Evolutionary conservation across 2,888 invertebrate genomes (phyloP).

Genomic region (Himalopsyche anomala): DNA sequence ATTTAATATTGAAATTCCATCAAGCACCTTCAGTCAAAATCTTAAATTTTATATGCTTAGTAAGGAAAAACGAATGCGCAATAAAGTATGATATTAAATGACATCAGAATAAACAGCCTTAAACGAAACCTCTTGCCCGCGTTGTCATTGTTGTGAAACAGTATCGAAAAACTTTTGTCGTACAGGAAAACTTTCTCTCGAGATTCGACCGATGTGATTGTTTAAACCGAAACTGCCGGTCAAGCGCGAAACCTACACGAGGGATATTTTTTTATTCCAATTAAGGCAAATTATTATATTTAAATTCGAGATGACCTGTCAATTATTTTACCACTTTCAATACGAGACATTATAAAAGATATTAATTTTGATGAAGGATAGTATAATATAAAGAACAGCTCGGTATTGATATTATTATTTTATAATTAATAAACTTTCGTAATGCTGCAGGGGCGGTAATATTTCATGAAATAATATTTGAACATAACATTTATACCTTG

Average conservation of each 20-base stretch:
- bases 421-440: too few relatives aligned
- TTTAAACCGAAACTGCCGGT: constrained; percentile 16
- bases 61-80: not conserved
- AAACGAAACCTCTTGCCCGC: constrained; percentile 29
- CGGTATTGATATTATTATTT: too few relatives aligned
- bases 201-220: constrained; percentile 34
- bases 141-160: constrained; percentile 32
- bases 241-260: constrained; percentile 6
- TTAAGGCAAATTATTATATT: constrained; percentile 9
- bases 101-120: constrained; percentile 32
- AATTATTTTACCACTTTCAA: not conserved
- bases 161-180: constrained; percentile 44
- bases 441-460: too few relatives aligned
- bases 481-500: too few relatives aligned
- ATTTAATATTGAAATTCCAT: too few relatives aligned
- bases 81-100: not conserved
- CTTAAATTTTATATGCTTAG: too few relatives aligned
- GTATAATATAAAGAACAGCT: too few relatives aligned
- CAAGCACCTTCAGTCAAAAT: too few relatives aligned
- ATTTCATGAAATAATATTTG: too few relatives aligned
- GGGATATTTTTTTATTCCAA: not conserved
- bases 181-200: constrained; percentile 44
- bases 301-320: not conserved
- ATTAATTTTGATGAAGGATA: too few relatives aligned
- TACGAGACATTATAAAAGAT: too few relatives aligned